Evolutionary conservation across 2,113 vertebrate genomes (phyloP), one percentile per base, ranked within the genome.

Genomic region (Muntiacus reevesi): DNA sequence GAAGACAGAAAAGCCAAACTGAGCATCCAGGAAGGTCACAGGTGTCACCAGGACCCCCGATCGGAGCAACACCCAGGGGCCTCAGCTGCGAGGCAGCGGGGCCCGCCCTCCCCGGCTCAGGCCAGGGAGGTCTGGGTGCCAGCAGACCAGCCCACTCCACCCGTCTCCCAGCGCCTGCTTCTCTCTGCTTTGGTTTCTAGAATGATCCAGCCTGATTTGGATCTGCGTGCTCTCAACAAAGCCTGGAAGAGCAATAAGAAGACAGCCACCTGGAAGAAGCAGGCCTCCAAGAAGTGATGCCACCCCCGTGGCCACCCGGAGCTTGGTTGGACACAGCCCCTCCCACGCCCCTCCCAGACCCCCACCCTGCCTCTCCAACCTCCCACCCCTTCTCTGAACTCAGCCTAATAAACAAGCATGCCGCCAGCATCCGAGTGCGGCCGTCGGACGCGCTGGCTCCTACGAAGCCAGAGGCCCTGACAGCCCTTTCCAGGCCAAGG

Each of bases 401-500:
- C 87, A 78, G 5, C 33, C 10, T 23, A 98, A 98, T 98, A 98
- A 98, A 98, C 14, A 3, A 87, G 28, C 19, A 0, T 91, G 83
- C 62, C 55, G 88, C 55, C 50, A 81, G 67, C 25, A 4, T 62
- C 55, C 30, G 28, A 83, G 74, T 95, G 87, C 93, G 52, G 87
- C 92, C 3, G 0, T 67, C 64, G 74, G 89, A 19, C 1, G 33
- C 71, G 43, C 40, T 76, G 78, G 33, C 55, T 74, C 45, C 76
- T 64, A 12, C 3, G 6, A n/a, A 30, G 78, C 59, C 59, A 5
- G 54, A 87, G 79, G 85, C 7, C 82, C 50, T 19, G 0, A 30
- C 3, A 28, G 28, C n/a, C 23, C 52, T 17, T 71, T 59, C 87
- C 36, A 62, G 60, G 60, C 33, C 27, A 2, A 25, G 87, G 62